Base-by-base conservation (phyloP, 2,797 vertebrate genomes). In the Xenops minutus region DNA sequence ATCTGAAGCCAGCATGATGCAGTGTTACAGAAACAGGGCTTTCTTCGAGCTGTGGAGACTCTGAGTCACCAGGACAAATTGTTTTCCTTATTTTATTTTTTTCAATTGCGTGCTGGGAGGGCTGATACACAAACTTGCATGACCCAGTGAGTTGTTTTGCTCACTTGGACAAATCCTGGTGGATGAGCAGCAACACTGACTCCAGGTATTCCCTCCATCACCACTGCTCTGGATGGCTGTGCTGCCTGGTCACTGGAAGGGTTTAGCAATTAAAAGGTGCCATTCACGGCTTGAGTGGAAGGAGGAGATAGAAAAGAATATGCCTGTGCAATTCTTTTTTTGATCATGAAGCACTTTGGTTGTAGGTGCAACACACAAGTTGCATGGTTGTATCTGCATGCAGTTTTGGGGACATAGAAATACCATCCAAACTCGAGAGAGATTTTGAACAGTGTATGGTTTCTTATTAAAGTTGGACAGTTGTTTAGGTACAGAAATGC, bases 31-130 rank as follows among this genome's bases (percentile, higher is more conserved):
- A 81, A 95, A 86, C 86, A 93, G 71, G 22, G 66, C 84, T 96
- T 78, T 69, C 80, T 93, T 92, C 34, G 10, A 73, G 69, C 48
- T 0, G 0, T 90, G 94, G 93, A 93, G 92, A 88, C 49, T 95
- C 93, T 95, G 94, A 95, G 88, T 96, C 95, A 96, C 94, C 75
- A 48, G 92, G 55, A 93, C 92, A 92, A 92, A 85, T 88, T 94
- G 94, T 94, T 95, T 95, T 91, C 52, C 9, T 83, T 77, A 49
- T 85, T 89, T 83, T 58, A 39, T 56, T 54, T 81, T 62, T 86
- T 90, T 66, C 2, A 59, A 76, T 81, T 83, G 87, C 76, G 67
- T 81, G 20, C 76, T 85, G 34, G 41, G 69, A 93, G 92, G 34
- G 27, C 76, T 77, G 44, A 68, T 68, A 34, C 66, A 71, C 62